Evolutionary conservation across 2,888 invertebrate species (phyloP).

Genomic region (Lottia gigantea): DNA sequence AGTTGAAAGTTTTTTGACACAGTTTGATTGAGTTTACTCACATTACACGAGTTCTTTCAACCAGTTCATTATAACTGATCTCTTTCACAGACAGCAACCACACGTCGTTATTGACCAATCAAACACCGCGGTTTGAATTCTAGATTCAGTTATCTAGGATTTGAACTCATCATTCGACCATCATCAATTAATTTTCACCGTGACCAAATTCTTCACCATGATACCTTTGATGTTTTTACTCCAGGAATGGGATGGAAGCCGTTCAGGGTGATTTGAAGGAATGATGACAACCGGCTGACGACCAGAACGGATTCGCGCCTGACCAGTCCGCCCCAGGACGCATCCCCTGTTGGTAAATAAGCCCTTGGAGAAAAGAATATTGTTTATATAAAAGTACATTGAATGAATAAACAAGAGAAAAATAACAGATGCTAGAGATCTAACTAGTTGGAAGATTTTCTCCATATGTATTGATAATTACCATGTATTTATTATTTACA

Average conservation of each 20-base stretch:
- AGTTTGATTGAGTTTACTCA: slow-evolving; percentile 6
- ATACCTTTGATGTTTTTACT: slow-evolving; percentile 1
- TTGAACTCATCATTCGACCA: not conserved
- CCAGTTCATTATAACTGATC: slow-evolving; percentile 14
- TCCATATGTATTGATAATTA: not conserved
- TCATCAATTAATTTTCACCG: not conserved
- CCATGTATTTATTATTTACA: no score
- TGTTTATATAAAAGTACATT: slow-evolving; percentile 9
- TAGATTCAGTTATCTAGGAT: not conserved
- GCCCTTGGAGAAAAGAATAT: slow-evolving; percentile 11
- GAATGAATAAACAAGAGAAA: not conserved
- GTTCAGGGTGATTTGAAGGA: no score
- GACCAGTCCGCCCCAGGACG: not conserved
- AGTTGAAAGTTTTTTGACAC: slow-evolving; percentile 10
- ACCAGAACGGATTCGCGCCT: slow-evolving; percentile 4
- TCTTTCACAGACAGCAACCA: slow-evolving; percentile 15
- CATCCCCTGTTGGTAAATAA: slow-evolving; percentile 8
- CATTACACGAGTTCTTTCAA: not conserved
- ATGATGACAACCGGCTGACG: not conserved
- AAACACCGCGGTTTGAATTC: not conserved
- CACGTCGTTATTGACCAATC: slow-evolving; percentile 19
- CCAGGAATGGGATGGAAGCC: no score
- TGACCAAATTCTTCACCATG: no score
- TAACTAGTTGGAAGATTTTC: no score
- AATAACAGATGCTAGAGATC: no score